Evolutionary conservation across 1,140 invertebrate species (phyloP), one percentile per base, ranked within the genome.

Genomic region (Aporrectodea caliginosa): DNA sequence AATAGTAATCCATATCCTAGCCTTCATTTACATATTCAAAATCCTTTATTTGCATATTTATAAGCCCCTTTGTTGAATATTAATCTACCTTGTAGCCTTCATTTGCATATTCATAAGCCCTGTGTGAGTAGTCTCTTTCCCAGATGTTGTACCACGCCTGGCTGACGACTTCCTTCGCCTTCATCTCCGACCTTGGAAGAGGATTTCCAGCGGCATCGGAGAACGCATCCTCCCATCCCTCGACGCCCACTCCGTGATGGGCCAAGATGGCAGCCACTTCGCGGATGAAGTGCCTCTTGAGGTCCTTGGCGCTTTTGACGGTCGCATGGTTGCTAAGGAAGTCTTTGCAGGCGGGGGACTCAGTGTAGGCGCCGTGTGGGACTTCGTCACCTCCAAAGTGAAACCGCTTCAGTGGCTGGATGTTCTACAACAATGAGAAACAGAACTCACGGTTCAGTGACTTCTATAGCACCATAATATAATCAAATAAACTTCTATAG

Each of bases 311-410:
- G 43, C 43, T 22, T 12, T 6, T 12, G 6, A 58, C 6, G 43
- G 6, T 22, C 22, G 6, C 22, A 22, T 58, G 43, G 43, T 22
- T 58, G 6, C 43, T 31, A 29, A 72, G 70, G 1, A 75, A 27
- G 71, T 79, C 33, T 69, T 16, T 35, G 22, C 77, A 78, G 0
- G 35, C 73, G 27, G 78, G 78, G 0, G 78, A 79, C n/a, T 79
- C 30, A 22, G 29, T 31, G 35, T 78, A 79, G 32, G 78, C 69
- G 6, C 33, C 73, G 29, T 77, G 16, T 30, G 78, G 78, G 14
- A 78, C 78, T 43, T 79, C 78, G 31, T 79, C 78, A 6, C 78
- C 78, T 16, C 78, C 78, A 34, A 79, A 43, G n/a, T 79, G 78
- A 30, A 69, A 79, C 16, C 33, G 31, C 32, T 58, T 35, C 2